Evolutionary conservation across 2,888 invertebrate genomes (phyloP).

Genomic region (Ischnus inquisitorius): DNA sequence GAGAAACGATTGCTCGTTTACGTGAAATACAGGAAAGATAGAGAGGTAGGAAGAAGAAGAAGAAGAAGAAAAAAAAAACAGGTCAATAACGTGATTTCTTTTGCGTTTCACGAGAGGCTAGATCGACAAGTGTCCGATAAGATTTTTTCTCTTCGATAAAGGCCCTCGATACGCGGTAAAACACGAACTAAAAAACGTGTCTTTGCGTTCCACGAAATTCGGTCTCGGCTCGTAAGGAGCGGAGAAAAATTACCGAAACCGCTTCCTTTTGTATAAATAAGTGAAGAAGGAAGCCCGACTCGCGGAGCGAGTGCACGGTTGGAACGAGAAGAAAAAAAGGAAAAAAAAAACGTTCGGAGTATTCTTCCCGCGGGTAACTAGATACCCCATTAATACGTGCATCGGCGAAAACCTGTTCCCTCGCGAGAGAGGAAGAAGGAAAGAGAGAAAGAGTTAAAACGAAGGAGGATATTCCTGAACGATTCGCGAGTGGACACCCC

Average conservation of each 20-base stretch:
- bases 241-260: constrained; percentile 43
- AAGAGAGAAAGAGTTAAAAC: constrained; percentile 32
- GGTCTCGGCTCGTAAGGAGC: constrained; percentile 21
- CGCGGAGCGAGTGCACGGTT: constrained; percentile 40
- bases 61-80: constrained; percentile 38
- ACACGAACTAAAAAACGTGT: constrained; percentile 4
- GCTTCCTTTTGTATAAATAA: constrained; percentile 43
- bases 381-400: constrained; percentile 73
- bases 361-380: constrained; percentile 67
- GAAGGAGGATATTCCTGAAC: constrained; percentile 54
- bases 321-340: constrained; percentile 23
- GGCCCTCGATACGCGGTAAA: constrained; percentile 12
- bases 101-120: background rate
- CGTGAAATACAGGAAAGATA: constrained; percentile 29
- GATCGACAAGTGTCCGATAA: constrained; percentile 33
- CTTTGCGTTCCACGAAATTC: background rate
- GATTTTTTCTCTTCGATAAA: constrained; percentile 37
- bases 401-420: constrained; percentile 72
- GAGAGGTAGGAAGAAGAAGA: constrained; percentile 2
- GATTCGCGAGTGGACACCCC: constrained; percentile 64
- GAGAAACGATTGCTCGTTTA: constrained; percentile 56
- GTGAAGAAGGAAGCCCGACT: constrained; percentile 47
- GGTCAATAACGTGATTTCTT: constrained; percentile 48
- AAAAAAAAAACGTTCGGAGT: constrained; percentile 51
- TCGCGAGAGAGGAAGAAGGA: constrained; percentile 33